Conservation (phyloP, 2,113 vertebrate species). For the Vulpes lagopus region DNA sequence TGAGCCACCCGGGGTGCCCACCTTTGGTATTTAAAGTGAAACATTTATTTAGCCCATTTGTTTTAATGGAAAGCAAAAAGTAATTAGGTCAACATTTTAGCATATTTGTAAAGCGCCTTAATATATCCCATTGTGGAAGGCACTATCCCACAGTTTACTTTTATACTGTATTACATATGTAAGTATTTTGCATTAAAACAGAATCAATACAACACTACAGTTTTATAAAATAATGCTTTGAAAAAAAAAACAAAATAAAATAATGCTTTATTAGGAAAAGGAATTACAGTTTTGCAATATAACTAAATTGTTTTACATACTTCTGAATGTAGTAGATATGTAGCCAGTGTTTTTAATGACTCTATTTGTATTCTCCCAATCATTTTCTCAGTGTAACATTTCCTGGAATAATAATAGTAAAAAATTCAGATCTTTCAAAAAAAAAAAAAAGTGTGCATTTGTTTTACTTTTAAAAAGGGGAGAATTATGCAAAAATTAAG, state of each 20-base stretch:
- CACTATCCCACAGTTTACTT: constrained; percentile 87
- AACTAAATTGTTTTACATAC: constrained; percentile 80
- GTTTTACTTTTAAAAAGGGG: not conserved
- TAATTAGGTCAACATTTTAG: constrained; percentile 77
- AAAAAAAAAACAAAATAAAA: too few species aligned
- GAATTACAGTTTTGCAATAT: constrained; percentile 74
- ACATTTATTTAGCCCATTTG: constrained; percentile 82
- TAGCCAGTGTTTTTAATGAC: constrained; percentile 75
- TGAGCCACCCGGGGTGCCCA: too few species aligned
- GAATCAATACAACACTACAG: constrained; percentile 71
- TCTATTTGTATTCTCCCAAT: constrained; percentile 80
- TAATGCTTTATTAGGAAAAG: constrained; percentile 72
- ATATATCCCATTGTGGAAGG: constrained; percentile 83
- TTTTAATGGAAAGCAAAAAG: constrained; percentile 85
- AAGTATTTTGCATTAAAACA: constrained; percentile 86
- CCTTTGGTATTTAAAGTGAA: constrained; percentile 79
- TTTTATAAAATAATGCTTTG: constrained; percentile 68
- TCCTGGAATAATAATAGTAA: constrained; percentile 80
- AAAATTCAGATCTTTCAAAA: constrained; percentile 32
- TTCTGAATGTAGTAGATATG: constrained; percentile 77
- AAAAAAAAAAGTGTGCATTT: not conserved
- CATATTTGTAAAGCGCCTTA: constrained; percentile 86
- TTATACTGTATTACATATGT: constrained; percentile 87
- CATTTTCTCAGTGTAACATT: constrained; percentile 77
- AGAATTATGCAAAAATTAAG: not conserved